phyloP scores from a whole-genome alignment of 2,113 vertebrate genomes.

The Bothrops jararaca region DNA sequence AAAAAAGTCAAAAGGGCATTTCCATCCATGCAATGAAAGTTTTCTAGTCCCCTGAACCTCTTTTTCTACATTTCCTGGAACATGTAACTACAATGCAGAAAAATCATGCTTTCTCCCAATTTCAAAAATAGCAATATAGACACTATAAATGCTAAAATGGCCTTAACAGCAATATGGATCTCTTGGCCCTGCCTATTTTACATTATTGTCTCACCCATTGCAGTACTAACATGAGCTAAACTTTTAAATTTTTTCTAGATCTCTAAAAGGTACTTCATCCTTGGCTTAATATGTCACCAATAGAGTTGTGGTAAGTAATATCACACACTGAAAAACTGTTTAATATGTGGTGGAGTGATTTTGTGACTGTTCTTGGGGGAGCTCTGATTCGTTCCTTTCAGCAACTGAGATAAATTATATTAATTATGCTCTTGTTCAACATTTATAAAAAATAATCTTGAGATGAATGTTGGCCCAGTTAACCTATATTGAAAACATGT shows the following conservation, averaged over 20 bases:
- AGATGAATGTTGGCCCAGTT: neutral
- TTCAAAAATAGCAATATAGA: neutral
- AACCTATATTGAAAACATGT: neutral
- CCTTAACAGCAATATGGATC: neutral
- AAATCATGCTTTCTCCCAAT: neutral
- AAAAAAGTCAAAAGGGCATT: neutral
- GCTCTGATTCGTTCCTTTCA: neutral
- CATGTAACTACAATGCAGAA: neutral
- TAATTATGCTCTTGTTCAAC: neutral
- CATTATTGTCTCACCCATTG: neutral
- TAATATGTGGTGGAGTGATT: neutral
- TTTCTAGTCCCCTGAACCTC: neutral
- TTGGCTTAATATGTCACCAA: neutral
- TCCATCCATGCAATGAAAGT: neutral
- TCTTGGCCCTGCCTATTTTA: neutral
- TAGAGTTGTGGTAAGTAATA: neutral
- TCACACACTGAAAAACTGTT: neutral
- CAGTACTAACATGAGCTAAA: neutral
- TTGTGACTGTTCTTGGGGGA: neutral
- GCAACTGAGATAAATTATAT: neutral
- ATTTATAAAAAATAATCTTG: neutral
- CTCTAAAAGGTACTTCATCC: neutral
- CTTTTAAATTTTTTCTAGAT: neutral
- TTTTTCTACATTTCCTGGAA: neutral
- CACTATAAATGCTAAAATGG: neutral